Base-by-base conservation (phyloP, 2,888 invertebrate genomes). In the Thelaira solivaga region DNA sequence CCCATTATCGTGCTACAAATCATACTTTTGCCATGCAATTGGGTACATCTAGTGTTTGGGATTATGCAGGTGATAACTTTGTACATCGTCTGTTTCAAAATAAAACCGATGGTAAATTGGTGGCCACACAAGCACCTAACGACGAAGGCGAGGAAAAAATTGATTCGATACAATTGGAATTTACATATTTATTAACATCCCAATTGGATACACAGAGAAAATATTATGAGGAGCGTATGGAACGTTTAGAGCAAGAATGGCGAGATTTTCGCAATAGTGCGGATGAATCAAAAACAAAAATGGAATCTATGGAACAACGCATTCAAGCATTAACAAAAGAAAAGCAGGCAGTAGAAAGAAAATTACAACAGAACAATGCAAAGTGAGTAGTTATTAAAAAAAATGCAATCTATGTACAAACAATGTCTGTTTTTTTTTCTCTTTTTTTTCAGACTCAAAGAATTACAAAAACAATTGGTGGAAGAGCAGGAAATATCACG, bases 41-140 rank as follows among this genome's bases (percentile, higher is more conserved):
- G 72, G 98, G 98, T 1, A 97, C 96, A 47, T 97, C 98, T 86
- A 91, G 97, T 59, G 99, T 99, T 0, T 99, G 99, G 99, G 99
- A 99, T 87, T 99, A 99, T 88, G 98, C 98, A 61, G 98, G 98
- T 82, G 94, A 95, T 87, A 94, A 95, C 87, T 96, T 95, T 87
- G 96, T 96, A 6, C 95, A 96, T 89, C 93, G 99, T 11, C 90
- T 99, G 39, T 93, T 99, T 20, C 98, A 98, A 90, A 98, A 97
- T 89, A 98, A 99, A 90, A 93, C 93, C 11, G 99, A 99, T 90
- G 99, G 98, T 20, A 99, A 99, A 89, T 91, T 98, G 84, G 98
- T 99, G 11, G 93, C 95, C 11, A 91, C 93, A 0, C 93, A 93
- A 67, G 93, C 93, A 0, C 93, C 92, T 1, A 91, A 91, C 22